A percentile compares a stretch with the other conserved stretches of the same genome.
Evolutionary conservation across 2,113 vertebrate genomes (phyloP).

Genomic region (Lota lota): DNA sequence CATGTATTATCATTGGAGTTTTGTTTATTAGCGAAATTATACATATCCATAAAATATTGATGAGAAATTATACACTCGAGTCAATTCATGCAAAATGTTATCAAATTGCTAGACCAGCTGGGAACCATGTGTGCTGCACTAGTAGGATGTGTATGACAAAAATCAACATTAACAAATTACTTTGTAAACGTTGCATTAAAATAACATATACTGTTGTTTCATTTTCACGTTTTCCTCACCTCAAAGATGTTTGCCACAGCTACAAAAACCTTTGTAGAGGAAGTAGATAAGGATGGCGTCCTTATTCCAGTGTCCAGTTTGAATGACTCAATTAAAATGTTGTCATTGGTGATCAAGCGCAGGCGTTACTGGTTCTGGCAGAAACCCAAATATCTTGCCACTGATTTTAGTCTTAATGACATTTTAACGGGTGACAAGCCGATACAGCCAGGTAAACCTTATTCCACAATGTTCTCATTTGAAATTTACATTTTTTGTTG

Average conservation of each 20-base stretch:
- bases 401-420: slow-evolving; percentile 81
- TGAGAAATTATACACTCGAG: too few relatives aligned
- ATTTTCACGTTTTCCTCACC: neutral
- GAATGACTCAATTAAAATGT: slow-evolving; percentile 78
- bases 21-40: too few relatives aligned
- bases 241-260: slow-evolving; percentile 88
- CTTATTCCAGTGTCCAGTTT: slow-evolving; percentile 82
- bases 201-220: neutral
- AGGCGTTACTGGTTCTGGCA: slow-evolving; percentile 88
- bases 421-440: slow-evolving; percentile 75
- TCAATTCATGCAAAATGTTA: too few relatives aligned
- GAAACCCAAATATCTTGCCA: slow-evolving; percentile 82
- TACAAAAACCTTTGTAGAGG: slow-evolving; percentile 84
- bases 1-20: too few relatives aligned
- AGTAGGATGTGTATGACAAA: neutral
- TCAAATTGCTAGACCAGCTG: too few relatives aligned
- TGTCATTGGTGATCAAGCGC: slow-evolving; percentile 84
- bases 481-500: neutral
- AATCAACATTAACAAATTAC: neutral
- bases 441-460: slow-evolving; percentile 80
- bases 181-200: neutral
- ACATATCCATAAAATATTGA: too few relatives aligned
- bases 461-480: neutral
- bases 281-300: slow-evolving; percentile 80
- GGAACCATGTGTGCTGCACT: too few relatives aligned